Evolutionary conservation across 2,797 vertebrate genomes (phyloP), one percentile per base, ranked within the genome.

Genomic region (Anisognathus igniventris): DNA sequence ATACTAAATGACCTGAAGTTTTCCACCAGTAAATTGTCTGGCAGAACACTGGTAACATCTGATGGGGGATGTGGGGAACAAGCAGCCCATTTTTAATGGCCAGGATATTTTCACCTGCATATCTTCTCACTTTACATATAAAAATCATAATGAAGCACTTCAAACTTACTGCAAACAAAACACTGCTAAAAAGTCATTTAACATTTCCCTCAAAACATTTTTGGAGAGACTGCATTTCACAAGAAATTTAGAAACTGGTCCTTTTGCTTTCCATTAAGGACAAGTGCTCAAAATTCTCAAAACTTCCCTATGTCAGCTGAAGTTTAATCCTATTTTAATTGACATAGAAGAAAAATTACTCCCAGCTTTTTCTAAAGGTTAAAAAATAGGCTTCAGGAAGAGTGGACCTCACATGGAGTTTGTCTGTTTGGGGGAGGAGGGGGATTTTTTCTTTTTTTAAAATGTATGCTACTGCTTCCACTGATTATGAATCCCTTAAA

Each of bases 51-150:
- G 18, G 48, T 40, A 62, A 66, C 14, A 39, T 25, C 5, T 50
- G 48, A 33, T 6, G 11, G 20, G 19, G 6, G 2, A 15, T 6
- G 3, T 12, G 7, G 16, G 6, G 4, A 12, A 13, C 13, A 9
- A 60, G n/a, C 12, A 40, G 20, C 18, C 16, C 22, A 40, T 58
- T 88, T 82, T 71, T 80, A 76, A 70, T 2, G 13, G 45, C 5
- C 61, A 58, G 17, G 28, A n/a, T 80, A 71, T 73, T 81, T 28
- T 51, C 40, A 56, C 23, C 14, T 45, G 56, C 1, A 0, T 37
- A 22, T 68, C 72, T 76, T 74, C 53, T 71, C 15, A 39, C 51
- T 22, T 57, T 15, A 8, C 10, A 47, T 12, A 51, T 6, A 57
- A 80, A 88, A 88, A 31, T 19, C 4, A 31, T 14, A 68, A 64